These are phyloP conservation scores for Rhimphoctona megacephalus DNA, from an alignment of 2,888 invertebrate species.

Conservation along the genomic window DNA sequence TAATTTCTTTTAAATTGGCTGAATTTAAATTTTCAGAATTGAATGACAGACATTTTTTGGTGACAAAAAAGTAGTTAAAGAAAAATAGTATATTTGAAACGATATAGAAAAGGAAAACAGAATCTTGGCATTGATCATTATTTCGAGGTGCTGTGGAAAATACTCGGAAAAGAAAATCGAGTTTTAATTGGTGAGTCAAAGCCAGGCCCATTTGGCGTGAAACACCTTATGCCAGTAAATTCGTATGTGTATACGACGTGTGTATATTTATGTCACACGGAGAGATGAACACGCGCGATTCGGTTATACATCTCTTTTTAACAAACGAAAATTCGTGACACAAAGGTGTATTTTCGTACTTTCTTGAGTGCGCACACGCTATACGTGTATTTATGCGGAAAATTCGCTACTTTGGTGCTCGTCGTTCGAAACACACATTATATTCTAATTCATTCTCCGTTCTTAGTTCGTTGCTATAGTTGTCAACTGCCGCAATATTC, in stretches of 20 bases:
- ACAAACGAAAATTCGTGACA: constrained; percentile 39
- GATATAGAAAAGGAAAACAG: neutral
- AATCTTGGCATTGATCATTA: neutral
- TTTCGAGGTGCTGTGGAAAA: neutral
- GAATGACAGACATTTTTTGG: neutral
- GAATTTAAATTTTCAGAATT: neutral
- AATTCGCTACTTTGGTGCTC: constrained; percentile 16
- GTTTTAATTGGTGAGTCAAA: constrained; percentile 1
- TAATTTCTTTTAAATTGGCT: neutral
- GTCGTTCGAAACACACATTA: constrained; percentile 33
- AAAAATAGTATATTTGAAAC: neutral
- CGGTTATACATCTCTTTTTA: constrained; percentile 27
- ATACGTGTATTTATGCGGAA: constrained; percentile 43
- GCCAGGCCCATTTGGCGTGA: neutral
- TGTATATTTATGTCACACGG: constrained; percentile 46
- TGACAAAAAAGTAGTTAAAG: neutral
- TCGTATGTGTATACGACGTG: constrained; percentile 2
- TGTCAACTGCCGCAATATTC: neutral
- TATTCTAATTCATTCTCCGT: constrained; percentile 17
- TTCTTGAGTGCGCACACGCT: constrained; percentile 40
- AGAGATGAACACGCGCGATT: constrained; percentile 26
- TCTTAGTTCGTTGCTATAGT: neutral
- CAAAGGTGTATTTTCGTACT: constrained; percentile 62
- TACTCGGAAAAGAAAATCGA: neutral
- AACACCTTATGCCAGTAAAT: constrained; percentile 4